phyloP scores from a whole-genome alignment of 92 coral and sea anemone genomes.

The Anthopleura xanthogrammica region DNA sequence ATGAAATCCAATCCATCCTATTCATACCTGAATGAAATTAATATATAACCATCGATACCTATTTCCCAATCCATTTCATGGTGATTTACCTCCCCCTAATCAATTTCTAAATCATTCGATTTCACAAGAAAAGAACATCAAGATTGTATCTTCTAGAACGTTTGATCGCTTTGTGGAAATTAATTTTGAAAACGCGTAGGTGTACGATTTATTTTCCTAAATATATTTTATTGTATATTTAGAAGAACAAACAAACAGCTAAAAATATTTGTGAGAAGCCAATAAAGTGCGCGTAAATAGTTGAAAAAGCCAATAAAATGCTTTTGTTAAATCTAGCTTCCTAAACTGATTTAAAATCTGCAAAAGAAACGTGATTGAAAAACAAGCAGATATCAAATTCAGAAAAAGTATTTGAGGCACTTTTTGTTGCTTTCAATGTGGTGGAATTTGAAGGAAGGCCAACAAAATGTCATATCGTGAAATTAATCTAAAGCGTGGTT shows the following conservation, averaged over 20 bases:
- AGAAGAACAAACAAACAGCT: not conserved
- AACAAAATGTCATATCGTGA: not conserved
- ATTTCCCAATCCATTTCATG: not conserved
- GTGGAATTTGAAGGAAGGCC: not conserved
- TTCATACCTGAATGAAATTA: too few species aligned
- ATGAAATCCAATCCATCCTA: too few species aligned
- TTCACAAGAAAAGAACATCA: not conserved
- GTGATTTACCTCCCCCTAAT: not conserved
- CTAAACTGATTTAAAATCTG: not conserved
- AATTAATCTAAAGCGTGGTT: too few species aligned
- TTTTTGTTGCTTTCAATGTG: too few species aligned
- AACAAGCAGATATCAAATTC: too few species aligned
- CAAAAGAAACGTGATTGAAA: too few species aligned
- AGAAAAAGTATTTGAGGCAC: too few species aligned
- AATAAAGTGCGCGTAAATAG: too few species aligned
- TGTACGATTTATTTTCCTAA: not conserved
- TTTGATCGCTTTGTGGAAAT: not conserved
- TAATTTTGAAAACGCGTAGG: not conserved
- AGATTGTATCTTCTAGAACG: not conserved
- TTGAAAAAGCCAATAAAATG: not conserved
- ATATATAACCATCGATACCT: too few species aligned
- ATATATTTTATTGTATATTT: too few species aligned
- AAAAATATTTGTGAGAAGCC: not conserved
- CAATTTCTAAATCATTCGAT: not conserved
- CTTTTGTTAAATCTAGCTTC: not conserved